Base-by-base conservation (phyloP, 2,888 invertebrate genomes). In the Prosopocoilus inquinatus region DNA sequence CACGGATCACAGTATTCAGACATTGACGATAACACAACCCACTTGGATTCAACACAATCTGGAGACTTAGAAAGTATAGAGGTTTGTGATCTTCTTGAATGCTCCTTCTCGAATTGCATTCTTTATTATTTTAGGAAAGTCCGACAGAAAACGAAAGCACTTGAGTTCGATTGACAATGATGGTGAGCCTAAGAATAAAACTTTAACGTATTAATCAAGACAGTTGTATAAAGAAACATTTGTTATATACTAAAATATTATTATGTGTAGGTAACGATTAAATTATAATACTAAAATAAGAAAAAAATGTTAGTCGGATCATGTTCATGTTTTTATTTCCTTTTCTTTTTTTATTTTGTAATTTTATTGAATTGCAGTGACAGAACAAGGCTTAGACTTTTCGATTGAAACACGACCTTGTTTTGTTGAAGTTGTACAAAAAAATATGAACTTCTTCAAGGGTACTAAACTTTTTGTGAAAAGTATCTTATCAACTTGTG, bases 41-140 rank as follows among this genome's bases (percentile, higher is more conserved):
- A 62, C 32, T 39, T 55, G 57, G 69, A 68, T 44, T 57, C 62
- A 44, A 57, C 61, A 57, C 68, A 66, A 60, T 63, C 69, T 52
- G 66, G 66, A 50, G 69, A 70, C 64, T 68, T 73, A 63, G 72
- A 72, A 66, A 70, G 69, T 58, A 71, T 70, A 64, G 68, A 73
- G 69, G 72, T 73, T 55, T 55, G 57, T 44, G 20, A 12, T 48
- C 32, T 4, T n/a, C n/a, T 7, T 28, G 20, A 28, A 28, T 3
- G 36, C 35, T 32, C 46, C 36, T 33, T 20, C 9, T 20, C 15
- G 28, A 61, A 50, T 28, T 28, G 7, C 1, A 7, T 43, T 48
- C 41, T 46, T 44, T 57, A 39, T 53, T 44, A 7, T 67, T 64
- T n/a, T 47, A 70, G 70, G 69, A 70, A 61, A 70, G 69, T 70